Conservation (phyloP, 2,888 invertebrate species). For the Ernsta delagoae region DNA sequence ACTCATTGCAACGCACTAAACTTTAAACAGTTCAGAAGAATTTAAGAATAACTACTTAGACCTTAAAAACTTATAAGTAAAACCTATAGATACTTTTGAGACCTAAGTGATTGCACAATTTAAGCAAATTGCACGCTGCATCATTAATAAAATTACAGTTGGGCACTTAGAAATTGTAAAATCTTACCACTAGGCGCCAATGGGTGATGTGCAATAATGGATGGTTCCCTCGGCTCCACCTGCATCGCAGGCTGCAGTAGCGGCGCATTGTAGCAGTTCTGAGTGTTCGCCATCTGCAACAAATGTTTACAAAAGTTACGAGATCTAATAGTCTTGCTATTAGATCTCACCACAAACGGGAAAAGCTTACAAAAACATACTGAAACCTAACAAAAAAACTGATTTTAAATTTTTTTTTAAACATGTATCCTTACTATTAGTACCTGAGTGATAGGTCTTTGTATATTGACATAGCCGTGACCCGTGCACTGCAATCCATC, state of each 20-base stretch:
- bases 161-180: neutral
- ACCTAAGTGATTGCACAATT: no score
- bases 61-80: no score
- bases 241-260: conserved; percentile 69
- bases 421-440: neutral
- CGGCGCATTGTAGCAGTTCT: conserved; percentile 74
- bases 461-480: conserved; percentile 71
- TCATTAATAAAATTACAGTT: neutral
- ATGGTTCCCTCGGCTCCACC: conserved; percentile 57
- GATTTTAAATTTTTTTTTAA: neutral
- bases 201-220: conserved; percentile 61
- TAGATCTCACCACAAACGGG: no score
- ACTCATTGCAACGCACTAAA: no score
- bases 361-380: no score
- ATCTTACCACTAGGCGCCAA: conserved; percentile 64
- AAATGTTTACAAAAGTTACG: neutral
- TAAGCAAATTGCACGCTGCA: no score
- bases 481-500: conserved; percentile 64
- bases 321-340: no score
- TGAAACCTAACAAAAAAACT: neutral
- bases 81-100: no score
- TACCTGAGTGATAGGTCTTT: conserved; percentile 71
- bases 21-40: no score
- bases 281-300: conserved; percentile 59
- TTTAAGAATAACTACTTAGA: no score